Percentiles rank a stretch among this genome's conserved stretches.
Evolutionary conservation across 2,888 invertebrate species (phyloP).

Genomic region (Opisthograptis luteolata): DNA sequence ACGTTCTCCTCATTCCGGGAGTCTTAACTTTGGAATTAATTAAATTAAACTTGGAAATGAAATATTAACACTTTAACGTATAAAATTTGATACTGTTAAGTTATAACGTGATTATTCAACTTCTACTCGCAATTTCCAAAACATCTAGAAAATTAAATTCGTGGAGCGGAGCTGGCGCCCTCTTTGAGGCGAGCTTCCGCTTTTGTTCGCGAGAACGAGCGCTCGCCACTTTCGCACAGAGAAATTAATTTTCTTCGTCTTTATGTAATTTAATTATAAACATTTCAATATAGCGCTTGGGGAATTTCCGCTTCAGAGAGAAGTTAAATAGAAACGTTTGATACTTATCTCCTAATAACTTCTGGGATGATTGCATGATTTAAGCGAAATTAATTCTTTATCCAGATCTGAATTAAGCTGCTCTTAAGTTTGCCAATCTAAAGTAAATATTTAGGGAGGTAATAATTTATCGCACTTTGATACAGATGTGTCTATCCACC

Average conservation of each 20-base stretch:
- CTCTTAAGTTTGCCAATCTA: conserved; percentile 22
- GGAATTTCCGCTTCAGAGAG: conserved; percentile 79
- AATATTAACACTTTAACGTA: conserved; percentile 85
- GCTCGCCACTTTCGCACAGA: conserved; percentile 79
- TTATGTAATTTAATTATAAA: conserved; percentile 85
- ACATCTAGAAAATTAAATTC: conserved; percentile 83
- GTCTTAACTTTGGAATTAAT: conserved; percentile 80
- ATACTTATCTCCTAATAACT: conserved; percentile 83
- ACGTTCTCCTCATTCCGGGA: conserved; percentile 50
- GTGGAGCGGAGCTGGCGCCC: conserved; percentile 67
- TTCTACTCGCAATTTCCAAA: conserved; percentile 77
- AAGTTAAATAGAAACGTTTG: conserved; percentile 84
- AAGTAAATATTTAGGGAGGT: conserved; percentile 16
- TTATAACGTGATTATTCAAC: conserved; percentile 84
- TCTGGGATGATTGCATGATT: conserved; percentile 80
- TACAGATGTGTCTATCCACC: too few relatives aligned
- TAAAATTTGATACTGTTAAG: conserved; percentile 84
- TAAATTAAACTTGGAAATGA: conserved; percentile 84
- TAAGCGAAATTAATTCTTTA: conserved; percentile 70
- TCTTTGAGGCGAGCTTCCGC: conserved; percentile 73
- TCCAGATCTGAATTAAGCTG: conserved; percentile 41
- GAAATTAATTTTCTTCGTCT: conserved; percentile 85
- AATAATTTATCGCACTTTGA: background rate
- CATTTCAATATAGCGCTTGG: conserved; percentile 84
- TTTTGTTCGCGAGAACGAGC: conserved; percentile 61